Conservation (phyloP, 2,888 invertebrate species). For the Penaeus monodon region DNA sequence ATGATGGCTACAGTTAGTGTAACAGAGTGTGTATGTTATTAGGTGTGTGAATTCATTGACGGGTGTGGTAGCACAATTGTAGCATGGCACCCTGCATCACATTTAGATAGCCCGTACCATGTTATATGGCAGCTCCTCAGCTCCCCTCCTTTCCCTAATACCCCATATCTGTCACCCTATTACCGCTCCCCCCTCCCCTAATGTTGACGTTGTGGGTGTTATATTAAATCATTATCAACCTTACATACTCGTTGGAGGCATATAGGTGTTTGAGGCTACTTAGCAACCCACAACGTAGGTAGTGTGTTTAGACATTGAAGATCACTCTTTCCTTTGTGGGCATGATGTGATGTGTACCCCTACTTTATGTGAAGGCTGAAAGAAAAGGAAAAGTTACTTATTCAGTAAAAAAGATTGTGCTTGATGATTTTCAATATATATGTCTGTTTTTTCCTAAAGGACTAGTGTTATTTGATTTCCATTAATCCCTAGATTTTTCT, state of each 20-base stretch:
- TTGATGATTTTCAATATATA: too few relatives aligned
- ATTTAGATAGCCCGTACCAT: conserved; percentile 12
- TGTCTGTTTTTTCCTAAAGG: too few relatives aligned
- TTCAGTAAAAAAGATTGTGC: too few relatives aligned
- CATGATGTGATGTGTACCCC: too few relatives aligned
- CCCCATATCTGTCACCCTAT: too few relatives aligned
- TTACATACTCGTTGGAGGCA: not conserved
- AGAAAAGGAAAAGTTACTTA: too few relatives aligned
- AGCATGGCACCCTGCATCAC: conserved; percentile 32
- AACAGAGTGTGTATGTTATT: not conserved
- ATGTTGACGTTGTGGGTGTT: conserved; percentile 15
- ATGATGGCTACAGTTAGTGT: too few relatives aligned
- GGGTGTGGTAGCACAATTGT: conserved; percentile 11
- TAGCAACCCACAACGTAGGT: not conserved
- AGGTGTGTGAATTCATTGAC: not conserved
- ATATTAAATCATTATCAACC: not conserved
- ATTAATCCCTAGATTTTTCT: too few relatives aligned
- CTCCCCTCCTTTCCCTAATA: not conserved
- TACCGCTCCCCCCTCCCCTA: not conserved
- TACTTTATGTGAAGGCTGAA: too few relatives aligned
- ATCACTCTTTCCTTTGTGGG: too few relatives aligned
- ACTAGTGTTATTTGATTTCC: too few relatives aligned
- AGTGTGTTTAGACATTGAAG: too few relatives aligned
- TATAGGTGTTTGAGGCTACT: not conserved
- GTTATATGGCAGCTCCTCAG: not conserved